These are phyloP conservation scores for Montifringilla adamsi DNA, from an alignment of 2,113 vertebrate species.

Conservation along the genomic window DNA sequence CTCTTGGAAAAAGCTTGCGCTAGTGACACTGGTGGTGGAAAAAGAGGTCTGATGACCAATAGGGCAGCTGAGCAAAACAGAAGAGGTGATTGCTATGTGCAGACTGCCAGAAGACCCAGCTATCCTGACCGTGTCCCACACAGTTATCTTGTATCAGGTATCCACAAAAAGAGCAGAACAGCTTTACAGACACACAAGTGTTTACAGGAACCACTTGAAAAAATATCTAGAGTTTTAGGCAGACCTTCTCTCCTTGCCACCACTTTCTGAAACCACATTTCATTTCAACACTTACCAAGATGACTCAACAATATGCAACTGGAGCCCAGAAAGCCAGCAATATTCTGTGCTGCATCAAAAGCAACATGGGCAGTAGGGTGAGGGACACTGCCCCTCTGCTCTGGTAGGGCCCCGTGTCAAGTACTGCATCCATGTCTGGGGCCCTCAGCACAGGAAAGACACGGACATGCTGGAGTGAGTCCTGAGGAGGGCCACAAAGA, in stretches of 20 bases:
- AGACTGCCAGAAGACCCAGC: neutral
- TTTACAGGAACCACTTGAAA: neutral
- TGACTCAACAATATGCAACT: neutral
- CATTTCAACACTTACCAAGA: neutral
- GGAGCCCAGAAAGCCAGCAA: neutral
- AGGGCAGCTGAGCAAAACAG: neutral
- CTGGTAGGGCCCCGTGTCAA: accelerated
- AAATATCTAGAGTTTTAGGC: neutral
- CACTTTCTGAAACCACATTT: neutral
- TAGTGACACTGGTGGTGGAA: neutral
- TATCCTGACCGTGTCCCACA: neutral
- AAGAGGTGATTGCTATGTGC: neutral
- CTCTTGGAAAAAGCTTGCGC: neutral
- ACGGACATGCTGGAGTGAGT: neutral
- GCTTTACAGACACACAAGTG: neutral
- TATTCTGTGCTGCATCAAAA: neutral
- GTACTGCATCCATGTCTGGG: neutral
- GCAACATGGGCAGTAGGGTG: neutral
- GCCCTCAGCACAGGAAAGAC: neutral
- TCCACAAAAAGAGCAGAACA: neutral
- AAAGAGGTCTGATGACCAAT: neutral
- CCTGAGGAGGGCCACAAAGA: neutral
- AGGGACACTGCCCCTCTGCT: neutral
- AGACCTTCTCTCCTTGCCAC: neutral
- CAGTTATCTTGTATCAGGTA: neutral